These are phyloP conservation scores for Corythaeola cristata DNA, from an alignment of 2,113 vertebrate genomes.

Conservation along the genomic window DNA sequence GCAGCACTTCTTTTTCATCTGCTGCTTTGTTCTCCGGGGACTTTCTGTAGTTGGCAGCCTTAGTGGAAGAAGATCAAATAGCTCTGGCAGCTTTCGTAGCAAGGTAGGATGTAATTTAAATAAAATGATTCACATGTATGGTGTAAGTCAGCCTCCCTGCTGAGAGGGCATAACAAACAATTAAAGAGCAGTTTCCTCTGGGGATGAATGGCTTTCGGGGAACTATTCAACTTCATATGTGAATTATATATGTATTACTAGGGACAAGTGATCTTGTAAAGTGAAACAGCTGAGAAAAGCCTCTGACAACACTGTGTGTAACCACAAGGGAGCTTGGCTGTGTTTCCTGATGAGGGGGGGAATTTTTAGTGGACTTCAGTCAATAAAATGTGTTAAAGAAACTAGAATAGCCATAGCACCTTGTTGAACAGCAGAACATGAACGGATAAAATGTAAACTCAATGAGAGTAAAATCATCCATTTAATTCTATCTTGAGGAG, in stretches of 20 bases:
- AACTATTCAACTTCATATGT: conserved; percentile 6
- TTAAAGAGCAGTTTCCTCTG: conserved; percentile 13
- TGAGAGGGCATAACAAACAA: conserved; percentile 36
- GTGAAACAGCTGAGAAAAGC: conserved; percentile 4
- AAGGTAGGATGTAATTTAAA: conserved; percentile 49
- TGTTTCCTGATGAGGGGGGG: neutral
- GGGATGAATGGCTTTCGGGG: neutral
- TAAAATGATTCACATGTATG: neutral
- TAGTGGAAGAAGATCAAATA: conserved; percentile 22
- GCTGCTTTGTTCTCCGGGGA: conserved; percentile 26
- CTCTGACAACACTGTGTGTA: neutral
- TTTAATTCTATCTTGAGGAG: neutral
- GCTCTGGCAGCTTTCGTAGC: neutral
- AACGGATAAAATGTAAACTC: neutral
- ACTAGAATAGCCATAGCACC: neutral
- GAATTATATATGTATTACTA: conserved; percentile 39
- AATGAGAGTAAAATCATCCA: neutral
- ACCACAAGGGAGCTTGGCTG: neutral
- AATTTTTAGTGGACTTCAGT: neutral
- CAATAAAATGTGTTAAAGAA: neutral
- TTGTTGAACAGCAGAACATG: neutral
- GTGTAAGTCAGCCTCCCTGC: neutral
- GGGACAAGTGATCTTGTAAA: conserved; percentile 30
- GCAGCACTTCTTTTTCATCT: conserved; percentile 38
- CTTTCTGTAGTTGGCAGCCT: conserved; percentile 20